Percentiles rank a stretch among this genome's conserved stretches.
phyloP scores from a whole-genome alignment of 1,140 invertebrate species.

The Drosophila trapezifrons region DNA sequence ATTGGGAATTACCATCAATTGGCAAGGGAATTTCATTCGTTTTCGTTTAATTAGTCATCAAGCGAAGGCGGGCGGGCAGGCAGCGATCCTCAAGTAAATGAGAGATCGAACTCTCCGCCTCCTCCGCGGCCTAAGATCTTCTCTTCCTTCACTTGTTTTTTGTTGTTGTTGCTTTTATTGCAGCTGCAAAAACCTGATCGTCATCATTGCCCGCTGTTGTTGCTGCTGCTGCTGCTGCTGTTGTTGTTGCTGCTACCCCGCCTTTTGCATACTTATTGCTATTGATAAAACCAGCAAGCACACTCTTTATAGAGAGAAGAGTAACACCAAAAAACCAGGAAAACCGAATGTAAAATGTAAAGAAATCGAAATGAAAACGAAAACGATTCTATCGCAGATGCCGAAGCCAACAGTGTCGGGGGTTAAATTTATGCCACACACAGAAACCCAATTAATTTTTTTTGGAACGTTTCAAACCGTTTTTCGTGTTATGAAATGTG shows the following conservation, averaged over 20 bases:
- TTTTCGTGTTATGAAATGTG: slow-evolving; percentile 59
- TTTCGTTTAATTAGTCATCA: slow-evolving; percentile 38
- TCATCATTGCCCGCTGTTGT: slow-evolving; percentile 44
- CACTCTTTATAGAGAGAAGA: slow-evolving; percentile 10
- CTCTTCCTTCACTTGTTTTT: slow-evolving; percentile 11
- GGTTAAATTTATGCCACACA: slow-evolving; percentile 22
- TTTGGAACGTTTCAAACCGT: slow-evolving; percentile 31
- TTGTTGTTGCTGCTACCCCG: slow-evolving; percentile 48
- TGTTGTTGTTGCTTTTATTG: slow-evolving; percentile 26
- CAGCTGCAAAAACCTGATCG: slow-evolving; percentile 77
- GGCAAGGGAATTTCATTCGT: slow-evolving; percentile 1
- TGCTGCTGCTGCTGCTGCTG: slow-evolving; percentile 19
- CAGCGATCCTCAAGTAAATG: slow-evolving; percentile 22
- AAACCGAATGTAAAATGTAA: neutral
- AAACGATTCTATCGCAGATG: neutral
- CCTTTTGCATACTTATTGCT: slow-evolving; percentile 61
- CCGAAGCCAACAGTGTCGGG: neutral
- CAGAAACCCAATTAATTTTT: slow-evolving; percentile 27
- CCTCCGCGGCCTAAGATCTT: slow-evolving; percentile 11
- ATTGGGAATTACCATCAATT: slow-evolving; percentile 23
- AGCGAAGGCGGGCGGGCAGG: slow-evolving; percentile 4
- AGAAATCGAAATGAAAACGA: slow-evolving; percentile 11
- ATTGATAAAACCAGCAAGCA: slow-evolving; percentile 43
- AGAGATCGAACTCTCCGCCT: neutral
- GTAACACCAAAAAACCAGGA: slow-evolving; percentile 4